Percentiles rank a stretch among this genome's conserved stretches.
phyloP scores from a whole-genome alignment of 2,113 vertebrate genomes.

The Amphiprion percula region DNA sequence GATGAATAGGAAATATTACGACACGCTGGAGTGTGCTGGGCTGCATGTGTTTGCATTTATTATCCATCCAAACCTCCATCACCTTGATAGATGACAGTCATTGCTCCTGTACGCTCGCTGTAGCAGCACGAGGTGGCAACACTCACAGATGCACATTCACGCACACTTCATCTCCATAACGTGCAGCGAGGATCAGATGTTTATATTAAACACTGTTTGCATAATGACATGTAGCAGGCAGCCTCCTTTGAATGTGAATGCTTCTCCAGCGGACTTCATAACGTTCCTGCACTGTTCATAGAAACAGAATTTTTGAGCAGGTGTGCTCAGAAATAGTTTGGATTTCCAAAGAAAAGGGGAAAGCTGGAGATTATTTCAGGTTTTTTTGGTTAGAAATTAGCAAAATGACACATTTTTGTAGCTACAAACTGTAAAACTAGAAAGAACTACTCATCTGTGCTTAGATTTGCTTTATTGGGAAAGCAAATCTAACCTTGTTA shows the following conservation, averaged over 20 bases:
- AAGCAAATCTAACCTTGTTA: too few species aligned
- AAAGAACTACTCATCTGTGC: too few species aligned
- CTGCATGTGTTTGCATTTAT: conserved; percentile 48
- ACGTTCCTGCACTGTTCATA: neutral
- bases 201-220: conserved; percentile 11
- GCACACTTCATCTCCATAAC: conserved; percentile 12
- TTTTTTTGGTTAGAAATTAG: too few species aligned
- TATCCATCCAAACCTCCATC: conserved; percentile 64
- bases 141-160: neutral
- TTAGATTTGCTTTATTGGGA: too few species aligned
- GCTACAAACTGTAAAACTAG: too few species aligned
- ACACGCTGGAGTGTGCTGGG: conserved; percentile 15
- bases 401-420: too few species aligned
- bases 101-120: conserved; percentile 51
- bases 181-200: conserved; percentile 3
- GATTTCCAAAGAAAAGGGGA: neutral
- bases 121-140: conserved; percentile 12
- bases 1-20: conserved; percentile 37
- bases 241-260: neutral
- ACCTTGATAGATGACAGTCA: conserved; percentile 70
- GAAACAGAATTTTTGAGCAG: neutral
- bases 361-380: neutral
- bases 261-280: neutral
- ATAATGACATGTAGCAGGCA: neutral
- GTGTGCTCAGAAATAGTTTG: neutral